Percentiles rank a stretch among this genome's conserved stretches.
These are phyloP conservation scores for Apoda limacodes DNA, from an alignment of 2,888 invertebrate genomes.

Conservation along the genomic window DNA sequence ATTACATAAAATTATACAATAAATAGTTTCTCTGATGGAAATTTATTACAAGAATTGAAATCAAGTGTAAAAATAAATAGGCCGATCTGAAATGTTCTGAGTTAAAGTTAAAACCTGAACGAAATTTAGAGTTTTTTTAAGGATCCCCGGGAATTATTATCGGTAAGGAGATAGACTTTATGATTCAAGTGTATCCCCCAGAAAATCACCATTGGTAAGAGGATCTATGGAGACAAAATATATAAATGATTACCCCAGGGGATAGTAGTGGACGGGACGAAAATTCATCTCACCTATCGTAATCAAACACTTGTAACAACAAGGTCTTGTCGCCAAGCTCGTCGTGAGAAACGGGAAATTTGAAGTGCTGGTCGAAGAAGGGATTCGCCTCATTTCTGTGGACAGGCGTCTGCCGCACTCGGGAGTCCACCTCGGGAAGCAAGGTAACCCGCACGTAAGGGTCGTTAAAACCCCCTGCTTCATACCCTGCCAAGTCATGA, in stretches of 20 bases:
- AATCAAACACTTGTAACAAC: slow-evolving; percentile 77
- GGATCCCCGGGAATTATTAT: too few relatives aligned
- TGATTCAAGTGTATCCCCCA: too few relatives aligned
- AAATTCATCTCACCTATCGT: slow-evolving; percentile 47
- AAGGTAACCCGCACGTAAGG: slow-evolving; percentile 86
- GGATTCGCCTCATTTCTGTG: slow-evolving; percentile 88
- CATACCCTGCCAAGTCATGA: slow-evolving; percentile 85
- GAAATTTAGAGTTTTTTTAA: too few relatives aligned
- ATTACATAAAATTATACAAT: too few relatives aligned
- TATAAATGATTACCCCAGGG: neutral
- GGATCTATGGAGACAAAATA: neutral
- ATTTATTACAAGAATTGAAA: too few relatives aligned
- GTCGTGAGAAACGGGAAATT: slow-evolving; percentile 91
- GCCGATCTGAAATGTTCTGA: too few relatives aligned
- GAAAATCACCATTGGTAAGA: neutral
- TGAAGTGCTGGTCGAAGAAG: slow-evolving; percentile 91
- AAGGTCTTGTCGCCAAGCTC: slow-evolving; percentile 84
- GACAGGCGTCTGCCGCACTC: slow-evolving; percentile 87
- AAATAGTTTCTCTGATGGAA: too few relatives aligned
- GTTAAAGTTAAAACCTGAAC: too few relatives aligned
- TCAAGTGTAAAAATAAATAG: too few relatives aligned
- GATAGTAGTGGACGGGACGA: neutral
- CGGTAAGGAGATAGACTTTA: too few relatives aligned
- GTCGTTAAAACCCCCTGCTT: slow-evolving; percentile 90
- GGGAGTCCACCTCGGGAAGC: slow-evolving; percentile 85